Base-by-base conservation (phyloP, 2,888 invertebrate genomes). In the Zeuzera pyrina region DNA sequence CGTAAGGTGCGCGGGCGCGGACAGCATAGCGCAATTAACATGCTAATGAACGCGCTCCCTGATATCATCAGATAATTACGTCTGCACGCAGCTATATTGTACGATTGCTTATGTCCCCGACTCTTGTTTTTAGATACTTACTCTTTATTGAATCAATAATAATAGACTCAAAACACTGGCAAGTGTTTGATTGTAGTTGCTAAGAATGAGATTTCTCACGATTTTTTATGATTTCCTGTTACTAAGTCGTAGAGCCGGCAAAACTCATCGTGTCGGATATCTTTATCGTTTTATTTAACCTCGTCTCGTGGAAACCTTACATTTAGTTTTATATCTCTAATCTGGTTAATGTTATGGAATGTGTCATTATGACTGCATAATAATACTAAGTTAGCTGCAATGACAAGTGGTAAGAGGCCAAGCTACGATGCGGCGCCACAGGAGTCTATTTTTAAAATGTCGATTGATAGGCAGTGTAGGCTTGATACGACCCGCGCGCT, bases 181-280 rank as follows among this genome's bases (percentile, higher is more conserved):
- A n/a, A n/a, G n/a, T n/a, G n/a, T n/a, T n/a, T n/a, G n/a, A n/a
- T n/a, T n/a, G n/a, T n/a, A n/a, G n/a, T n/a, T n/a, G n/a, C n/a
- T 47, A 57, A 45, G 47, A 52, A 51, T 43, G 55, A 65, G 57
- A 64, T 69, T 76, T 78, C 74, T 73, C 76, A 78, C 74, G 71
- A 77, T 71, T 70, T 74, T 78, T 77, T 72, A 79, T 63, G 69
- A 74, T 77, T 81, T 79, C 79, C 78, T 78, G 76, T 72, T 71
- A 77, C 53, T 64, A 56, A 53, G 55, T 52, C 60, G 63, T 67
- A 67, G 61, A 27, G 36, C 23, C 31, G 15, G 30, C 31, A 24
- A 33, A 65, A 53, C 59, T 56, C 63, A 55, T 57, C 58, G 57
- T 50, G 57, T 66, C 59, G 54, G 61, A 67, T 72, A 77, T 72